phyloP scores from a whole-genome alignment of 2,113 vertebrate species.

The Cygnus buccinator region DNA sequence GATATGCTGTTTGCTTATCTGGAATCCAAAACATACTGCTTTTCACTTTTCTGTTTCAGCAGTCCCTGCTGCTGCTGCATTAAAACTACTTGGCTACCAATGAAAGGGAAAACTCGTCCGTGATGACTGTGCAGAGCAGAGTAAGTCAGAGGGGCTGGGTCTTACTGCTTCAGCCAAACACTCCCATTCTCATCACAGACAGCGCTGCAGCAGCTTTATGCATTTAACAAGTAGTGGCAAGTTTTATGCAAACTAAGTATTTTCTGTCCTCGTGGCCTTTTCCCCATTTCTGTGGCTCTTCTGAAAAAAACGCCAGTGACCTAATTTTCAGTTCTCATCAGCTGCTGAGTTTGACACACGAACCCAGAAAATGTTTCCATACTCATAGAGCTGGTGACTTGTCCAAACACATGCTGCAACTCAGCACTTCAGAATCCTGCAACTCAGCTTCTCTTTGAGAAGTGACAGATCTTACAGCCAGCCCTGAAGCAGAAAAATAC shows the following conservation, averaged over 20 bases:
- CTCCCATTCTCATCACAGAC: neutral
- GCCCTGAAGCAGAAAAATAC: neutral
- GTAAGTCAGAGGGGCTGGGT: neutral
- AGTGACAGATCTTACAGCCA: neutral
- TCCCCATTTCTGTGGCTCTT: neutral
- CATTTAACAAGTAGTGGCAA: neutral
- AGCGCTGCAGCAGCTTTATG: neutral
- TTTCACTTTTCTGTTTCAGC: neutral
- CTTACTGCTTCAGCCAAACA: neutral
- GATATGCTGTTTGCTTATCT: neutral
- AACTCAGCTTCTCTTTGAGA: neutral
- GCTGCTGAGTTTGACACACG: fast-evolving
- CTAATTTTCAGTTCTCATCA: neutral
- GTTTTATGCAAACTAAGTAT: neutral
- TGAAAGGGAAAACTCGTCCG: neutral
- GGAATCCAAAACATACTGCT: neutral
- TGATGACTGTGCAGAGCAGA: neutral
- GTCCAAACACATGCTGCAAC: neutral
- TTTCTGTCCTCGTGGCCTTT: neutral
- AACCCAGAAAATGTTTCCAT: neutral
- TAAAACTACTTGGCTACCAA: neutral
- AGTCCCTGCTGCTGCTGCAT: neutral
- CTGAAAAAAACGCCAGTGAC: neutral
- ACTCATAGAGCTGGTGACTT: fast-evolving
- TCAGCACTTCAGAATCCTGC: neutral